Conservation (phyloP, 2,113 vertebrate genomes). For the Monopterus albus region DNA sequence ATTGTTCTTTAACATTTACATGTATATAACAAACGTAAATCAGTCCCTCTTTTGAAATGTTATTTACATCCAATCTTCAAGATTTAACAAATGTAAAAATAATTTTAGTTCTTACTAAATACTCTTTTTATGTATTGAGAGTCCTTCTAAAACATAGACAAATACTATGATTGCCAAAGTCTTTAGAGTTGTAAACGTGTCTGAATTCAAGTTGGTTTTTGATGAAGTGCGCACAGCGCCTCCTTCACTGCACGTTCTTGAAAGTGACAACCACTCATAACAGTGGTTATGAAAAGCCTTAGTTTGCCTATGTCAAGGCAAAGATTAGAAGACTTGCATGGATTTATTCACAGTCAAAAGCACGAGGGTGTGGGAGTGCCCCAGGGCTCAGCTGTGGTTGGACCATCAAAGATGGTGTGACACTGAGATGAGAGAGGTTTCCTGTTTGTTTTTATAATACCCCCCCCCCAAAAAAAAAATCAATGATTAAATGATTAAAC, state of each 20-base stretch:
- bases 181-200: conserved; percentile 1
- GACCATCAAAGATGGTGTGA: conserved; percentile 24
- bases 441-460: not conserved
- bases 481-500: conserved; percentile 48
- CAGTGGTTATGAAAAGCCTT: conserved; percentile 18
- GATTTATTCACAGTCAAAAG: conserved; percentile 24
- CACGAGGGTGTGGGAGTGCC: not conserved
- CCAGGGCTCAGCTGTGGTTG: conserved; percentile 27
- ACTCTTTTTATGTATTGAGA: not conserved
- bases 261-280: conserved; percentile 13
- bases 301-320: conserved; percentile 15
- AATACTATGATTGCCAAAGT: not conserved
- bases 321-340: conserved; percentile 27
- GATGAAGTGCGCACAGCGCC: not conserved
- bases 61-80: not conserved
- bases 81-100: not conserved
- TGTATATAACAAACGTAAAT: not conserved
- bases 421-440: conserved; percentile 14
- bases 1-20: no score
- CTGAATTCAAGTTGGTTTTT: conserved; percentile 9
- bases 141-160: no score
- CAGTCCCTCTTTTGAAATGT: not conserved
- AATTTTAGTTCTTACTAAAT: not conserved
- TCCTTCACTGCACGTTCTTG: not conserved
- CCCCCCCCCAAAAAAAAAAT: not conserved